Evolutionary conservation across 2,113 vertebrate species (phyloP).

Genomic region (Hippocampus abdominalis): DNA sequence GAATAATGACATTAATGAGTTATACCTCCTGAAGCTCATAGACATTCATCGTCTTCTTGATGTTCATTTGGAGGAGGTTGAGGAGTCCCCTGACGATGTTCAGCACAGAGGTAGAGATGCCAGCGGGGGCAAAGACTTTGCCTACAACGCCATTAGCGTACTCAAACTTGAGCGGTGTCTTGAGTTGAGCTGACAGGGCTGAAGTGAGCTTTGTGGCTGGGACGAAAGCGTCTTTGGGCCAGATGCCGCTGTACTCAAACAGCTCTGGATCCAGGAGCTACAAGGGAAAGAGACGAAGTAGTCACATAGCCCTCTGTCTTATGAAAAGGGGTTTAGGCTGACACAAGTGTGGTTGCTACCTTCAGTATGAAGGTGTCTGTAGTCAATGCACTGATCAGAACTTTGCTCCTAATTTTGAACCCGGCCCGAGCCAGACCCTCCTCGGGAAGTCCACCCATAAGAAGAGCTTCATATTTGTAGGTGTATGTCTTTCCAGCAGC

Average conservation of each 20-base stretch:
- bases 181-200: conserved; percentile 59
- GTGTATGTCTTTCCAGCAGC: conserved; percentile 54
- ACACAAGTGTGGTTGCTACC: conserved; percentile 54
- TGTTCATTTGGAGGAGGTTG: conserved; percentile 72
- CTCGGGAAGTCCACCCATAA: conserved; percentile 77
- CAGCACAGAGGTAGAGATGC: conserved; percentile 56
- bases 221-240: conserved; percentile 66
- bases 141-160: conserved; percentile 72
- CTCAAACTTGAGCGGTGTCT: conserved; percentile 74
- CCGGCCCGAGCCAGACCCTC: conserved; percentile 70
- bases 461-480: conserved; percentile 75
- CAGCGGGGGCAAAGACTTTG: conserved; percentile 69
- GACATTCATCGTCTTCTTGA: conserved; percentile 75
- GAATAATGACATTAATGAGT: background rate
- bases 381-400: conserved; percentile 60
- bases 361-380: conserved; percentile 62
- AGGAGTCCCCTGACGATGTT: conserved; percentile 78
- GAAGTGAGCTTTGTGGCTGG: conserved; percentile 67
- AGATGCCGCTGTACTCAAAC: conserved; percentile 72
- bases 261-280: conserved; percentile 68
- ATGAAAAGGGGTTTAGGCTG: background rate
- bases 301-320: background rate
- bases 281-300: conserved; percentile 7
- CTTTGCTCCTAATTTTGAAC: conserved; percentile 68
- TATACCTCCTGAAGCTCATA: conserved; percentile 80